Percentiles rank a stretch among this genome's conserved stretches.
phyloP scores from a whole-genome alignment of 2,113 vertebrate species.

The Atlantisia rogersi region DNA sequence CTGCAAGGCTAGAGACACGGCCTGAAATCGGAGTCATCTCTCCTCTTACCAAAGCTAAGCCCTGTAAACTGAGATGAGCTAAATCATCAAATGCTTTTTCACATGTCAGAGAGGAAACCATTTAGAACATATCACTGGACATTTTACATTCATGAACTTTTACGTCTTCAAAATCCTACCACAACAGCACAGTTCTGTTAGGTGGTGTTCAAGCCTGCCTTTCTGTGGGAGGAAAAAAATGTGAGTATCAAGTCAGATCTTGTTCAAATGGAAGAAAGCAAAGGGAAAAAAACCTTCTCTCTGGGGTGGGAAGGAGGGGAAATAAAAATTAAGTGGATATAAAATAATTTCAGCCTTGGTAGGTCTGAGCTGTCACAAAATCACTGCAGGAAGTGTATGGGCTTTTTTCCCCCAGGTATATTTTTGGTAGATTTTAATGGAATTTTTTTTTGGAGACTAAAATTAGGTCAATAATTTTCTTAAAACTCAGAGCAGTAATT shows the following conservation, averaged over 20 bases:
- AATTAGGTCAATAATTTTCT: conserved; percentile 18
- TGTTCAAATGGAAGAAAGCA: neutral
- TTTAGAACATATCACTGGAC: neutral
- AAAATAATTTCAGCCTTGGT: neutral
- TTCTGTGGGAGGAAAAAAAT: neutral
- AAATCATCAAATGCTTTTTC: neutral
- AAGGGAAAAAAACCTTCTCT: neutral
- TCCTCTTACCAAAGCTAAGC: neutral
- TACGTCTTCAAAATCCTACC: neutral
- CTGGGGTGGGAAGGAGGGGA: neutral
- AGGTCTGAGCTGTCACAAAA: neutral
- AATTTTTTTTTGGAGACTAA: neutral
- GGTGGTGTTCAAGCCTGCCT: neutral
- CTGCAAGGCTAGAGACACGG: neutral
- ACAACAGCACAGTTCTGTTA: neutral
- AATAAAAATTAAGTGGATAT: neutral
- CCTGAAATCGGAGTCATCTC: neutral
- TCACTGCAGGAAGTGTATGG: neutral
- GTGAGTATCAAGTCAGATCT: neutral
- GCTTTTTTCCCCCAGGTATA: neutral
- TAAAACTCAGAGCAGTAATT: conserved; percentile 44
- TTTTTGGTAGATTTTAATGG: conserved; percentile 16
- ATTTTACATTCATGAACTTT: neutral
- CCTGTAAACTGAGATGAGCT: neutral
- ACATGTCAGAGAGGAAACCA: neutral